A percentile compares a stretch with the other conserved stretches of the same genome.
Conservation (phyloP, 2,888 invertebrate genomes). For the Nephrocerus scutellatus region DNA sequence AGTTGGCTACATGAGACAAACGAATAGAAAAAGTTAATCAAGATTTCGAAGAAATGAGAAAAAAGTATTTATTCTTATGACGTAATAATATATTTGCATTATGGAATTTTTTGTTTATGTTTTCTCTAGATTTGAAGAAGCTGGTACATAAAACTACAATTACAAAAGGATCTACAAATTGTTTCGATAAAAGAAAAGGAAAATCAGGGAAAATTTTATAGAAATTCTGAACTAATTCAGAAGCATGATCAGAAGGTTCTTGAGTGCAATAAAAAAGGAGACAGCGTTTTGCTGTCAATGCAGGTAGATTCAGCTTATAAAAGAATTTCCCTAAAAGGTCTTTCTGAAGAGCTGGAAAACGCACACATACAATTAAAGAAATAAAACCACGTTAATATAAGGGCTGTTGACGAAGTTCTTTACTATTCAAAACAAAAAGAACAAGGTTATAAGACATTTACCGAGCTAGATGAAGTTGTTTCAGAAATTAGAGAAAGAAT, state of each 20-base stretch:
- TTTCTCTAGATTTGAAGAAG: constrained; percentile 48
- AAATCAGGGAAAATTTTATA: constrained; percentile 87
- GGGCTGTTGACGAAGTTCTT: constrained; percentile 97
- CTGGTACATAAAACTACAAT: constrained; percentile 42
- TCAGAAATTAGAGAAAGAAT: constrained; percentile 66
- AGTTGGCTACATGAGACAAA: constrained; percentile 71
- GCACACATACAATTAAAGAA: constrained; percentile 95
- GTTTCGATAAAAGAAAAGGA: constrained; percentile 85
- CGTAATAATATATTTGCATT: not conserved
- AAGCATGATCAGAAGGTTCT: constrained; percentile 91
- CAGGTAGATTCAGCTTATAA: constrained; percentile 79
- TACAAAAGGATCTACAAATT: constrained; percentile 67
- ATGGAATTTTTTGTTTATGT: not conserved
- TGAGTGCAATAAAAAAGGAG: constrained; percentile 91
- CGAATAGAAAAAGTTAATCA: constrained; percentile 74
- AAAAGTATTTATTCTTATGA: constrained; percentile 48
- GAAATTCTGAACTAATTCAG: constrained; percentile 91
- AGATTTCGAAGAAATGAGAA: constrained; percentile 74
- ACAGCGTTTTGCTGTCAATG: constrained; percentile 91
- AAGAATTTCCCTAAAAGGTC: constrained; percentile 66
- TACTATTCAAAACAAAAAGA: constrained; percentile 99
- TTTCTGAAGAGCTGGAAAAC: constrained; percentile 94
- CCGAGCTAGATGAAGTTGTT: constrained; percentile 90
- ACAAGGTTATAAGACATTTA: constrained; percentile 89
- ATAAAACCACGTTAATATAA: constrained; percentile 99